Evolutionary conservation across 2,797 vertebrate genomes (phyloP).

Genomic region (Rhabdomys pumilio): DNA sequence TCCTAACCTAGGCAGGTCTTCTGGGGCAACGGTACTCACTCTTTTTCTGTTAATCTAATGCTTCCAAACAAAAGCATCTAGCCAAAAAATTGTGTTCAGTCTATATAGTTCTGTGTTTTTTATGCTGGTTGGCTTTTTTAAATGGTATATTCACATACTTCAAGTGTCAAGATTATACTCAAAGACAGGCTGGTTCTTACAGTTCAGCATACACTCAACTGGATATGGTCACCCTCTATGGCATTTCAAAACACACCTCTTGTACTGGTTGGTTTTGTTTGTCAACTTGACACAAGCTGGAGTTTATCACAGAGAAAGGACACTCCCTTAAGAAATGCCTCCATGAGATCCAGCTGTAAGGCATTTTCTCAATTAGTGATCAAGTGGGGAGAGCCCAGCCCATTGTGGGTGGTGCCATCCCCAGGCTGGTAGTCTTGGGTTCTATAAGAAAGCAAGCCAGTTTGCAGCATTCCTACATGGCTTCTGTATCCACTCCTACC

Average conservation of each 20-base stretch:
- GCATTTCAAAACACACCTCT: conserved; percentile 1
- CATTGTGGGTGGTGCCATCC: not conserved
- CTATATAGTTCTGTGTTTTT: not conserved
- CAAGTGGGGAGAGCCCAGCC: not conserved
- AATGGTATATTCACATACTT: not conserved
- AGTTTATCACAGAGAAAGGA: not conserved
- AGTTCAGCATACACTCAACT: not conserved
- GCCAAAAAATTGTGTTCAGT: not conserved
- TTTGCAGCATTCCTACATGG: not conserved
- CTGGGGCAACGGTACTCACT: not conserved
- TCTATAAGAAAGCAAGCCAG: not conserved
- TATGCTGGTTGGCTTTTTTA: not conserved
- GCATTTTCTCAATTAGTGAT: not conserved
- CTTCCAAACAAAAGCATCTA: conserved; percentile 21
- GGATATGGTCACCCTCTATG: not conserved
- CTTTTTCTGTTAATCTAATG: not conserved
- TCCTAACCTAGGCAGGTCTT: not conserved
- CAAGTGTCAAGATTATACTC: not conserved
- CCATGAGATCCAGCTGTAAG: not conserved
- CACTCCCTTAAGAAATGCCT: not conserved
- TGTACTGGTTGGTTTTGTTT: not conserved
- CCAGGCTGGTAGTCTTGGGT: not conserved
- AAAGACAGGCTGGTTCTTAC: not conserved
- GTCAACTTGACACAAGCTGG: not conserved
- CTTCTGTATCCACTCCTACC: not conserved